Percentiles rank a stretch among this genome's conserved stretches.
Evolutionary conservation across 2,888 invertebrate genomes (phyloP).

Genomic region (Pristionchus mayeri): DNA sequence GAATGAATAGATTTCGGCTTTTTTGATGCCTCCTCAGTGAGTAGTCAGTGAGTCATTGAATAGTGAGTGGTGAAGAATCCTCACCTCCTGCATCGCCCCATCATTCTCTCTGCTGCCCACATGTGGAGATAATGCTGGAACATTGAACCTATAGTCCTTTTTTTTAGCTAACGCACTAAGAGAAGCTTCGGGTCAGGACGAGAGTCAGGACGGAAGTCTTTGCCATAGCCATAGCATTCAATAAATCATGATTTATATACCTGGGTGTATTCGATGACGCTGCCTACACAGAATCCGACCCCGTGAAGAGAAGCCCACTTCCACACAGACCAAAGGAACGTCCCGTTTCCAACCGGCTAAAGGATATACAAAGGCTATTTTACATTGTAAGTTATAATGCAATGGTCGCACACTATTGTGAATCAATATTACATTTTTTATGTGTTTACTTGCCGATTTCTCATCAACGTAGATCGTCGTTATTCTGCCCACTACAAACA

Average conservation of each 20-base stretch:
- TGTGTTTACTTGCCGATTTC: not conserved
- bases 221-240: too few species aligned
- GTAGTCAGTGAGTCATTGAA: too few species aligned
- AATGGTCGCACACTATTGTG: too few species aligned
- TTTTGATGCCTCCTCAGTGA: too few species aligned
- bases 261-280: conserved; percentile 3
- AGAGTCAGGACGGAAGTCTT: too few species aligned
- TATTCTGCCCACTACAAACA: not conserved
- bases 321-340: not conserved
- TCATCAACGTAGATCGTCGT: conserved; percentile 21
- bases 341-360: not conserved
- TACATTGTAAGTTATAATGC: too few species aligned
- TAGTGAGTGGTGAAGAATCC: too few species aligned
- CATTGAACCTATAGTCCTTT: not conserved
- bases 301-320: not conserved
- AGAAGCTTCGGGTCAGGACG: too few species aligned
- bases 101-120: conserved; percentile 7
- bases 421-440: too few species aligned
- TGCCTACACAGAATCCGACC: not conserved
- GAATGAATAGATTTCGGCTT: not conserved
- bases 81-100: not conserved
- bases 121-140: conserved; percentile 32
- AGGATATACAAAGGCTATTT: too few species aligned
- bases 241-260: not conserved
- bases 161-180: not conserved